Evolutionary conservation across 2,113 vertebrate species (phyloP), one percentile per base, ranked within the genome.

Genomic region (Boleophthalmus pectinirostris): DNA sequence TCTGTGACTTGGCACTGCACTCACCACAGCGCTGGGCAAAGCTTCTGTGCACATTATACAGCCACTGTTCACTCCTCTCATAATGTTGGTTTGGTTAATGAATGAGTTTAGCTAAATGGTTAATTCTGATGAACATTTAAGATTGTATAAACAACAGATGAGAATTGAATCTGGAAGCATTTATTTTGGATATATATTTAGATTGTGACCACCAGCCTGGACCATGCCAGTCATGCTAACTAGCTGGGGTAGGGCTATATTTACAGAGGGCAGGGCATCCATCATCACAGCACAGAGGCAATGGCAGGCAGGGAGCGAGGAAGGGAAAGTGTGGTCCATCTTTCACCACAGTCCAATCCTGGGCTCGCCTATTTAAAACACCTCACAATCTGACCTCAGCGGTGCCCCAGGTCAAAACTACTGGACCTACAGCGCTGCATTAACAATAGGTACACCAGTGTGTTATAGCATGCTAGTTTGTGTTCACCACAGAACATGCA

Each of bases 151-250:
- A 90, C 81, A 87, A 85, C 88, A 75, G 70, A 82, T 77, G 73
- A 82, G 84, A 88, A 85, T 87, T 82, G 78, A 79, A 90, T 89
- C 84, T 90, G 89, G 82, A 88, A 89, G 88, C 90, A 92, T 93
- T 91, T 92, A 92, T 92, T 89, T 89, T 89, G 88, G 74, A 79
- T 75, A 66, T 91, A 93, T 91, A 92, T 92, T 84, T 92, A 92
- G 88, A 73, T 63, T 68, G 79, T 94, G 92, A 94, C 85, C 75
- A 71, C 82, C 57, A 9, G 85, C 73, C 74, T 78, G 85, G 89
- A 87, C 81, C 83, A 93, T 86, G 90, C 83, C 90, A 91, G 64
- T 86, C 88, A 93, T 91, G 90, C 89, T 92, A 93, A 93, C 90
- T 91, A 93, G 91, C 88, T 85, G 80, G 85, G 82, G 82, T 70